A percentile compares a stretch with the other conserved stretches of the same genome.
Evolutionary conservation across 1,140 invertebrate genomes (phyloP).

Genomic region (Mycetomoellerius zeteki): DNA sequence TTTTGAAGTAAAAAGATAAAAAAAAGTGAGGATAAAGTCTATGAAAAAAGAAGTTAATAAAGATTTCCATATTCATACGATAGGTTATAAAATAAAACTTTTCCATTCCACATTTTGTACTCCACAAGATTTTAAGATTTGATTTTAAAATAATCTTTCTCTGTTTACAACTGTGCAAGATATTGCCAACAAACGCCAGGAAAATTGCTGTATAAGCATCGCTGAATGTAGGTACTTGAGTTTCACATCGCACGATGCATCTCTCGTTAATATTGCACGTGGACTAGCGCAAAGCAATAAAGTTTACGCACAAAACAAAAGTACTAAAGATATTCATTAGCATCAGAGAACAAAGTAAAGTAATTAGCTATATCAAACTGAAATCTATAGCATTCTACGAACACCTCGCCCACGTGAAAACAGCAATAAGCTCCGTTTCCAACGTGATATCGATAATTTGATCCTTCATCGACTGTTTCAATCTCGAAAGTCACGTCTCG

Average conservation of each 20-base stretch:
- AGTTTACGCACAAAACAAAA: conserved; percentile 46
- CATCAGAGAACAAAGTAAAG: conserved; percentile 9
- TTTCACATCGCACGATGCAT: not conserved
- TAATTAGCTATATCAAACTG: conserved; percentile 63
- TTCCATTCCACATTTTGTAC: not conserved
- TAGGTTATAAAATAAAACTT: not conserved
- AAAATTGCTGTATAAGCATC: not conserved
- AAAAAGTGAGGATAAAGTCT: not conserved
- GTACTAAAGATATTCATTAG: conserved; percentile 60
- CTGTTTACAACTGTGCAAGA: not conserved
- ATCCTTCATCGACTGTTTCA: conserved; percentile 25
- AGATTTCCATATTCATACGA: not conserved
- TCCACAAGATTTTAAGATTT: not conserved
- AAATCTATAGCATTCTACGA: not conserved
- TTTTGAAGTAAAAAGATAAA: not conserved
- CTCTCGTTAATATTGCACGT: conserved; percentile 40
- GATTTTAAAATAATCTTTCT: not conserved
- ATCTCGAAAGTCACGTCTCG: conserved; percentile 24
- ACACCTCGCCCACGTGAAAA: not conserved
- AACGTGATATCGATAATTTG: conserved; percentile 46
- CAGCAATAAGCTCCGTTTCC: conserved; percentile 37
- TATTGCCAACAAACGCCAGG: not conserved
- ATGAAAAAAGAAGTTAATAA: not conserved
- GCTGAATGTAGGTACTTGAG: not conserved
- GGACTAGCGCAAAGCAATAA: conserved; percentile 5